Conservation (phyloP, 2,888 invertebrate species). For the Seira sanloemensis region DNA sequence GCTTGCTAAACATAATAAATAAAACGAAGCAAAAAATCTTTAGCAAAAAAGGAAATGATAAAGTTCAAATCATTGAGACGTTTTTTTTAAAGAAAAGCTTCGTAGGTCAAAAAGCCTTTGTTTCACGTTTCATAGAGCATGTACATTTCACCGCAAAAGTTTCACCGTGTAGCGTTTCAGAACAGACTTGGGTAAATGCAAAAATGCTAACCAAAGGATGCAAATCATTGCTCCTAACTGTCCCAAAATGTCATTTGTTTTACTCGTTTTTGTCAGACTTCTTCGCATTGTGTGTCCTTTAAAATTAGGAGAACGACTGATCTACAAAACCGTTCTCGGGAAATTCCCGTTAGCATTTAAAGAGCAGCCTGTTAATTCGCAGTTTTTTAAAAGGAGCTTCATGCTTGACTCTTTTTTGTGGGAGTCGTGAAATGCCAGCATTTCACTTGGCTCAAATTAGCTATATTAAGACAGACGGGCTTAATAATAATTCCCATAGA, state of each 20-base stretch:
- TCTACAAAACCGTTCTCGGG: conserved; percentile 10
- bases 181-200: neutral
- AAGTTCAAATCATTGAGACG: too few relatives aligned
- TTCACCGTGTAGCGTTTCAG: conserved; percentile 28
- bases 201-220: conserved; percentile 13
- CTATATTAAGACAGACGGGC: too few relatives aligned
- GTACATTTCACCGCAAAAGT: conserved; percentile 53
- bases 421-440: too few relatives aligned
- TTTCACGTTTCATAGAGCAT: neutral
- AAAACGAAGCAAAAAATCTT: too few relatives aligned
- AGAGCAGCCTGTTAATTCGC: neutral
- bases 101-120: too few relatives aligned
- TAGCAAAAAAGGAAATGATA: too few relatives aligned
- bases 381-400: neutral
- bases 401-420: neutral
- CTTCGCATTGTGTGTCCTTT: conserved; percentile 3
- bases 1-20: too few relatives aligned
- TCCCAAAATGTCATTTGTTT: conserved; percentile 43
- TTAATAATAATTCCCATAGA: too few relatives aligned
- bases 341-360: conserved; percentile 5
- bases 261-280: conserved; percentile 9
- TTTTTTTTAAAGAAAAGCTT: too few relatives aligned
- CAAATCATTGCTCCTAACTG: conserved; percentile 46
- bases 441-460: too few relatives aligned
- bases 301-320: neutral